Base-by-base conservation (phyloP, 2,888 invertebrate genomes). In the Polyommatus iphigenia region DNA sequence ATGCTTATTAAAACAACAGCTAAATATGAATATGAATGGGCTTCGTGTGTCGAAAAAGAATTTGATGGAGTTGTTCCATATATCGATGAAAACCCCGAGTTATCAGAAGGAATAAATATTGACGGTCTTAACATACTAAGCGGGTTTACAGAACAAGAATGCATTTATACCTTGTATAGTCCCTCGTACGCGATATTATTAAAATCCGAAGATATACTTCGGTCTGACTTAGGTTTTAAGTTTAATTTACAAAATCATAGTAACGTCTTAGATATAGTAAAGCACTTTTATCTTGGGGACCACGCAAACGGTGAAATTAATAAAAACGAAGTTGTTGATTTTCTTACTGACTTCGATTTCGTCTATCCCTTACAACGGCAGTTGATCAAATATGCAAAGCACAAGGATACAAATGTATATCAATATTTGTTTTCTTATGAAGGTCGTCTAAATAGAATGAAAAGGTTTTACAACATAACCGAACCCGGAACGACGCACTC, bases 401-500 rank as follows among this genome's bases (percentile, higher is more conserved):
- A 73, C 15, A 73, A 46, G 13, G 46, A 20, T 20, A 73, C 72
- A 10, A 72, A 15, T 41, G 46, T 73, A 8, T 73, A 73, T 46
- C 72, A 20, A 6, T 73, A 46, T 13, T 13, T 73, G 20, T 73
- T 73, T 20, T 41, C 41, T 4, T 73, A 73, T 32, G 72, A 73
- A 46, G 72, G 72, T 20, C 41, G 46, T 6, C n/a, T 59, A 20
- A 59, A 59, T 46, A 20, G 13, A n/a, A 32, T 20, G 8, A 59
- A 78, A 78, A 80, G 78, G 6, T 77, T 57, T 46, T 10, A 32
- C 6, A 79, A 83, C 41, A 20, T 82, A 0, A 81, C 81, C 0
- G 78, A 76, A 8, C 81, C 79, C 6, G 83, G 83, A 0, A 87
- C 88, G 3, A 71, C 80, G 0, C 88, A 88, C 77, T 84, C 83